Conservation (phyloP, 2,797 vertebrate genomes). For the Cossypha dichroa region DNA sequence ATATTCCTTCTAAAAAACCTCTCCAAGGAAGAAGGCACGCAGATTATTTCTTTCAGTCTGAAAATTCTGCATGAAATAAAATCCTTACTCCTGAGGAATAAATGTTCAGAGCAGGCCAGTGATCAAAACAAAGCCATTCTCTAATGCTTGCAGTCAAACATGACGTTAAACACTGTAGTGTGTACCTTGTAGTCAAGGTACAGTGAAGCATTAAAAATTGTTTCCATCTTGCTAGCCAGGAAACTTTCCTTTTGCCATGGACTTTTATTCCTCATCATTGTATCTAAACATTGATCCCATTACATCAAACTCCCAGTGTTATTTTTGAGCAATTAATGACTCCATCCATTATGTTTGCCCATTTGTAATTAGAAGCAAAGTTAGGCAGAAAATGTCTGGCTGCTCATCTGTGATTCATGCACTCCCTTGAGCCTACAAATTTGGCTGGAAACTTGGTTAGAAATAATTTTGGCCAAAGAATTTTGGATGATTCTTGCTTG, state of each 20-base stretch:
- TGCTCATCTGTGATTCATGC: not conserved
- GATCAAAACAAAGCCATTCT: conserved; percentile 2
- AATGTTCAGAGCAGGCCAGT: conserved; percentile 32
- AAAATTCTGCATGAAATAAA: conserved; percentile 38
- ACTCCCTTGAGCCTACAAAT: conserved; percentile 10
- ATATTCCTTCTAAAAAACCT: not conserved
- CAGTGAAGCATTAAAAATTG: not conserved
- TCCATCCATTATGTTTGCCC: conserved; percentile 14
- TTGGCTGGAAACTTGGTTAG: conserved; percentile 27
- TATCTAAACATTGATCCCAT: not conserved
- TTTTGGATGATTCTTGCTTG: not conserved
- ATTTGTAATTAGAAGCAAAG: conserved; percentile 8
- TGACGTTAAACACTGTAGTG: not conserved
- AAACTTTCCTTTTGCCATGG: not conserved
- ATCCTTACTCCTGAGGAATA: conserved; percentile 15
- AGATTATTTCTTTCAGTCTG: conserved; percentile 22
- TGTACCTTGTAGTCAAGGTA: not conserved
- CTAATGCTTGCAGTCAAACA: not conserved
- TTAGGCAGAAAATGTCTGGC: not conserved
- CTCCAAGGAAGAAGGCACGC: not conserved
- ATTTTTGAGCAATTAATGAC: conserved; percentile 23
- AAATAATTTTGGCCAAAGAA: conserved; percentile 21
- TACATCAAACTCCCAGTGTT: not conserved
- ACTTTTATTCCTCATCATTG: not conserved
- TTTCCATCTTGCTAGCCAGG: not conserved